Evolutionary conservation across 2,113 vertebrate species (phyloP), one percentile per base, ranked within the genome.

Genomic region (Sclerurus mexicanus): DNA sequence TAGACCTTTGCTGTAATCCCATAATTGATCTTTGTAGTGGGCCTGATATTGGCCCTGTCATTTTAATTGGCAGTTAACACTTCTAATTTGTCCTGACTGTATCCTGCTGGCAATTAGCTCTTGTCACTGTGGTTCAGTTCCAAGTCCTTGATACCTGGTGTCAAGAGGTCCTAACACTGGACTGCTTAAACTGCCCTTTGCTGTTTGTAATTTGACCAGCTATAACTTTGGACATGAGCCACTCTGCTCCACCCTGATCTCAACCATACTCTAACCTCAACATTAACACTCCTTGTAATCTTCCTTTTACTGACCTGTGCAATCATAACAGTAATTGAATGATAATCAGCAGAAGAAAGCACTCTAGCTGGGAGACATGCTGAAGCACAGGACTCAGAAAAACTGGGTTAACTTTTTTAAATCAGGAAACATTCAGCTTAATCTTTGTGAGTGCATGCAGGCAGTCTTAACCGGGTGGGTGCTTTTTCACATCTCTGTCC

Each of bases 31-130:
- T 86, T 92, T 74, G 56, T 67, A 68, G 64, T 71, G 87, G 91
- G 90, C 67, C 42, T 88, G 63, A 83, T 96, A 91, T 63, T 52
- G 63, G 92, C 87, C 64, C 47, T 93, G 64, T 93, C 87, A 86
- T 92, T 94, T 96, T 96, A 96, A 96, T 92, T 90, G 95, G 93
- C 91, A 93, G 67, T 97, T 97, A 96, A 88, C 66, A 37, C 83
- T 95, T 92, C 68, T 96, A 94, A 96, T 94, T 93, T 90, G 75
- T 92, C 69, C 68, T 90, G 95, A 44, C 78, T 84, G 52, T 95
- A 86, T 82, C 79, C 89, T 0, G 55, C 71, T 2, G 7, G 68
- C 93, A 97, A 96, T 96, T 96, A 96, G 35, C 85, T 88, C 22
- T 91, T 90, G 78, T 88, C 85, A 56, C 59, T 33, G 50, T 78